Base-by-base conservation (phyloP, 2,797 vertebrate genomes). In the Phylloscopus collybita region DNA sequence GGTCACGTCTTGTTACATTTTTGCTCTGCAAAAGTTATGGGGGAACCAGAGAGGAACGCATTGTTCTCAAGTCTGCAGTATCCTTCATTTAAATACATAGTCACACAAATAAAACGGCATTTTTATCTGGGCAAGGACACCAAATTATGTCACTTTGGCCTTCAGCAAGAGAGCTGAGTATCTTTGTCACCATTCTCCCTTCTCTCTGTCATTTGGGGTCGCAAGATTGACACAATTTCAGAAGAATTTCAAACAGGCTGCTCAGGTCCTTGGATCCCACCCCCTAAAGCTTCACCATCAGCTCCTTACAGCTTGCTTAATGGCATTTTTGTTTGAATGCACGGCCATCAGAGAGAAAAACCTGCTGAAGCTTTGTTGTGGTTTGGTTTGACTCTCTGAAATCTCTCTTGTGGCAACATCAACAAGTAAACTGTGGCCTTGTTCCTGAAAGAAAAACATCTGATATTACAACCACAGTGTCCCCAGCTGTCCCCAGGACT, bases 401-500 rank as follows among this genome's bases (percentile, higher is more conserved):
- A 57, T 66, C 23, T 71, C 61, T 86, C 72, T 36, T 72, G 89
- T 49, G 88, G 61, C 86, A 80, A 18, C 26, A 87, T 67, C 75
- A 91, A 53, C 83, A 92, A 90, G 65, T 50, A 71, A 93, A 69
- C 61, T 40, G 65, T 57, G 90, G 82, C 94, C 93, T 94, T 86
- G 65, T 6, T 88, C 82, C 88, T 88, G 75, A 88, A 80, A 84
- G 70, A 76, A 95, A 91, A 92, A 56, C 69, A 86, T 5, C 25
- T 80, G 7, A 0, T 21, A 10, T 50, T 73, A 19, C 23, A 88
- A 90, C 38, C 57, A 20, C 38, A 1, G 57, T 59, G 60, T 59
- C 12, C 66, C 81, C 50, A 27, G 86, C 76, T 83, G 82, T 72
- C 86, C 82, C 42, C 5, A 50, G 44, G 73, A 8, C 72, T 36